A percentile compares a stretch with the other conserved stretches of the same genome.
phyloP scores from a whole-genome alignment of 2,888 invertebrate species.

The Blomia tropicalis region DNA sequence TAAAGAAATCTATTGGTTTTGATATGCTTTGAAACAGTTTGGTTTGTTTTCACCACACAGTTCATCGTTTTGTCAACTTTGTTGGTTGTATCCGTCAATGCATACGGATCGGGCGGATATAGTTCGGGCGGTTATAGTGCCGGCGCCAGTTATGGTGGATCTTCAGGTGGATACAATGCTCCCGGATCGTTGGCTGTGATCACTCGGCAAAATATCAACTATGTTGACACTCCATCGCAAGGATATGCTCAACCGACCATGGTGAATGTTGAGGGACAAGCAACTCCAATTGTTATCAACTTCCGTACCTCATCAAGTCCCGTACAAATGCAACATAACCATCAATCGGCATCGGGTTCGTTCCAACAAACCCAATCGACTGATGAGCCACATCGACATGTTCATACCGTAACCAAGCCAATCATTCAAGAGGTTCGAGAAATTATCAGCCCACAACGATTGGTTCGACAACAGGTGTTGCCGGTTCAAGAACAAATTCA shows the following conservation, averaged over 20 bases:
- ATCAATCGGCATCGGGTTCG: background rate
- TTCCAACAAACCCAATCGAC: background rate
- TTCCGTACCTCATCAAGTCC: background rate
- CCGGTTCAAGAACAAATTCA: background rate
- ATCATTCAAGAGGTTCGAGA: background rate
- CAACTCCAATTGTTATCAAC: background rate
- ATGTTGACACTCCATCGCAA: background rate
- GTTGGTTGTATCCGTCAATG: too few species aligned
- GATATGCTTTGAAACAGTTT: too few species aligned
- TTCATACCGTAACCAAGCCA: slow-evolving; percentile 5
- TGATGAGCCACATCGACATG: background rate
- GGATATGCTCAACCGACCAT: background rate
- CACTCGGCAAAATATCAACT: background rate
- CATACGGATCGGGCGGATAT: too few species aligned
- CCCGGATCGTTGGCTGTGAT: background rate
- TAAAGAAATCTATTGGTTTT: too few species aligned
- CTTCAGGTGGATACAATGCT: background rate
- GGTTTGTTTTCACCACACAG: too few species aligned
- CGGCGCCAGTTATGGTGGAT: background rate
- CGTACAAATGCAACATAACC: background rate
- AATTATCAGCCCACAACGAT: background rate
- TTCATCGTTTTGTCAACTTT: too few species aligned
- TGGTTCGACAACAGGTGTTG: background rate
- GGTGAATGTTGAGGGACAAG: background rate
- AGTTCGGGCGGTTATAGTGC: background rate